These are phyloP conservation scores for Patella depressa DNA, from an alignment of 2,888 invertebrate genomes.

Conservation along the genomic window DNA sequence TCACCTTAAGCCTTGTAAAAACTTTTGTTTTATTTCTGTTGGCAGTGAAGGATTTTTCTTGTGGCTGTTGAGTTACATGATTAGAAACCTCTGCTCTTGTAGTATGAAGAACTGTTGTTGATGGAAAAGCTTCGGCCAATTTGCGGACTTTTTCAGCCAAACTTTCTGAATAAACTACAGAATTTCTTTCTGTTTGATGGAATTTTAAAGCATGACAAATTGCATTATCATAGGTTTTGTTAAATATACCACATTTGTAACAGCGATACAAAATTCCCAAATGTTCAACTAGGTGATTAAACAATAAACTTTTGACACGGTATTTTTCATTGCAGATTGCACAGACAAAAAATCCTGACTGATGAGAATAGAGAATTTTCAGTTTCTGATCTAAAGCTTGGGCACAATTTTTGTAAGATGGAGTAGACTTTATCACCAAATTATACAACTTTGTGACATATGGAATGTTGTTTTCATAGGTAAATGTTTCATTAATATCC, in stretches of 20 bases:
- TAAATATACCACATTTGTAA: background rate
- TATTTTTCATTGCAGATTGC: conserved; percentile 2
- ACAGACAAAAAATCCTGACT: conserved; percentile 14
- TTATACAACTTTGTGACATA: background rate
- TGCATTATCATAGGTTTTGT: background rate
- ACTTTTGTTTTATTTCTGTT: background rate
- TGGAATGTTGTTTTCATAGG: background rate
- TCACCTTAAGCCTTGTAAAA: background rate
- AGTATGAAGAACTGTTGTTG: background rate
- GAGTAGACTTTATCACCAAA: background rate
- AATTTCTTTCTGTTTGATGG: background rate
- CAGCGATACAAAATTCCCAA: conserved; percentile 7
- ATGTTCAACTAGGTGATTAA: conserved; percentile 19
- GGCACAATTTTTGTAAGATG: background rate
- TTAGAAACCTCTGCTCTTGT: background rate
- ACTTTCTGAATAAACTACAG: background rate
- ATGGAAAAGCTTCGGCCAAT: background rate
- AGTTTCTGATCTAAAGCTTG: conserved; percentile 15
- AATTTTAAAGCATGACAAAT: background rate
- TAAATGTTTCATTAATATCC: background rate
- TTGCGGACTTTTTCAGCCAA: background rate
- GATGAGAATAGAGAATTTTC: conserved; percentile 8
- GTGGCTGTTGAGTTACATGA: background rate
- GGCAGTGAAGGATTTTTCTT: background rate
- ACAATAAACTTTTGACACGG: conserved; percentile 12